Evolutionary conservation across 53 echinoderm and acorn worm genomes (phyloP).

Genomic region (Astropecten irregularis): DNA sequence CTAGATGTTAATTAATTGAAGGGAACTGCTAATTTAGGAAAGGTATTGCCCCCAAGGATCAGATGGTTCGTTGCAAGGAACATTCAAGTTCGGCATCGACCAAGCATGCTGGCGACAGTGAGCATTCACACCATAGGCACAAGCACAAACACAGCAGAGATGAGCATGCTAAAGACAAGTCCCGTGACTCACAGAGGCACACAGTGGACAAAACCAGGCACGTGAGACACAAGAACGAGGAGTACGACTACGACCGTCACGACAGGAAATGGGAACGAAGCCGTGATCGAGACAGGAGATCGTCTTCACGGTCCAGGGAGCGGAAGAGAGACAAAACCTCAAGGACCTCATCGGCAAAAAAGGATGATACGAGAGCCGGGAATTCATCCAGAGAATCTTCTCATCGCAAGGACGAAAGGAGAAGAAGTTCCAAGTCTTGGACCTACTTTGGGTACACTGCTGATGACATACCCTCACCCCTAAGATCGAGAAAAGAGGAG

Average conservation of each 20-base stretch:
- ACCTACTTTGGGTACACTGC: constrained; percentile 81
- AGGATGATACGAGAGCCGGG: not conserved
- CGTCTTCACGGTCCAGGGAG: not conserved
- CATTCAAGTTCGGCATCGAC: no score
- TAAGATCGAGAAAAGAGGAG: not conserved
- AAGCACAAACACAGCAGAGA: not conserved
- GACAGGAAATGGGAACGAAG: not conserved
- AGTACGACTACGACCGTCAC: not conserved
- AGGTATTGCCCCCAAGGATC: no score
- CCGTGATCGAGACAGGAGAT: not conserved
- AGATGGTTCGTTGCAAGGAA: no score
- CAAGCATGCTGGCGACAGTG: no score
- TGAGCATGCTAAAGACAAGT: not conserved
- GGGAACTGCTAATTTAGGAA: no score
- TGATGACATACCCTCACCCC: constrained; percentile 46
- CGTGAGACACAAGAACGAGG: not conserved
- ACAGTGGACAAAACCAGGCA: no score
- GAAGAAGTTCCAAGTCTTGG: constrained; percentile 64
- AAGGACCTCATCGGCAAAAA: not conserved
- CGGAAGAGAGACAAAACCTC: not conserved
- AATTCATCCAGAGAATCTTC: not conserved
- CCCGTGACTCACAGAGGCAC: not conserved
- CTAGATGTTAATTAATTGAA: no score
- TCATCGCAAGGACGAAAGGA: constrained; percentile 22
- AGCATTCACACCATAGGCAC: no score